Conservation (phyloP, 1,140 invertebrate species). For the Nixonia krombeini region DNA sequence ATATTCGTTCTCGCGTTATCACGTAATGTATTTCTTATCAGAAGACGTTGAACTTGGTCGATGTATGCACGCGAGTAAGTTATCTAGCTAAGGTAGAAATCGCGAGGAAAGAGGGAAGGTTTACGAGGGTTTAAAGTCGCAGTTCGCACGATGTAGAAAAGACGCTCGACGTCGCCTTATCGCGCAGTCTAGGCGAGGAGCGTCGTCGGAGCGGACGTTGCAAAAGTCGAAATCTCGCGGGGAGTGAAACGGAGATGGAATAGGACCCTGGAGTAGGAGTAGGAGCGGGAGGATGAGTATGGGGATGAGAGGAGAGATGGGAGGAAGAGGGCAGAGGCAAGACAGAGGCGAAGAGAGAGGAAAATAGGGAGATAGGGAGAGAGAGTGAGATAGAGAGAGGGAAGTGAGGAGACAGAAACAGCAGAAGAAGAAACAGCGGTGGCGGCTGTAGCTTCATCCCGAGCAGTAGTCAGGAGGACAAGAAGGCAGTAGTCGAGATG, state of each 20-base stretch:
- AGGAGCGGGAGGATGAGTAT: conserved; percentile 4
- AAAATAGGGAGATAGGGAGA: conserved; percentile 4
- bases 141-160: conserved; percentile 31
- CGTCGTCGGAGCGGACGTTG: conserved; percentile 22
- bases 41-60: conserved; percentile 8
- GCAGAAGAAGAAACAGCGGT: conserved; percentile 1
- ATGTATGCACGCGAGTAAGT: conserved; percentile 31
- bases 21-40: conserved; percentile 19
- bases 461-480: too few species aligned
- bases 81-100: conserved; percentile 27
- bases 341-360: background rate
- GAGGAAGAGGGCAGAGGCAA: background rate
- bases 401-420: background rate
- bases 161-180: conserved; percentile 37
- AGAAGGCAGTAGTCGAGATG: conserved; percentile 41
- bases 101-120: conserved; percentile 17
- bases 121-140: conserved; percentile 38
- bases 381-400: conserved; percentile 4
- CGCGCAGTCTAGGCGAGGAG: conserved; percentile 33
- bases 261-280: too few species aligned
- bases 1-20: conserved; percentile 5
- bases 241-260: too few species aligned
- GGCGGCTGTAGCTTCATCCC: background rate
- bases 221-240: conserved; percentile 26
- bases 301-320: background rate